These are phyloP conservation scores for Himalopsyche kuldschensis DNA, from an alignment of 2,888 invertebrate genomes.

Conservation along the genomic window DNA sequence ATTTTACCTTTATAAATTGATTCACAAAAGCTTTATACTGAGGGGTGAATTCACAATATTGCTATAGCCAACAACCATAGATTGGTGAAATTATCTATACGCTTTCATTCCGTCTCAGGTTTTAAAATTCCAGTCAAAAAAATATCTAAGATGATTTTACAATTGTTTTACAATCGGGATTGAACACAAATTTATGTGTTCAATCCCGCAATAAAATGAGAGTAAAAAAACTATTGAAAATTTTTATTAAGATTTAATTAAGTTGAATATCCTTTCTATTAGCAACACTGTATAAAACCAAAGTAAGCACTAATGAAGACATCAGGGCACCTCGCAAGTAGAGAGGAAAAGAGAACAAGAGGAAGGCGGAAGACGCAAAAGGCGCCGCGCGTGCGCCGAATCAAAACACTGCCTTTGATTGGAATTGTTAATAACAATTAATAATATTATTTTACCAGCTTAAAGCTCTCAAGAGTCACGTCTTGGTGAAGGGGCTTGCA, in stretches of 20 bases:
- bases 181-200: too few relatives aligned
- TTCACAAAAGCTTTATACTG: neutral
- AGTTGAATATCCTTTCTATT: neutral
- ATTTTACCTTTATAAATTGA: conserved; percentile 7
- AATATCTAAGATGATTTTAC: too few relatives aligned
- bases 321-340: neutral
- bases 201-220: too few relatives aligned
- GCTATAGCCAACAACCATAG: too few relatives aligned
- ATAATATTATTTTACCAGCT: neutral
- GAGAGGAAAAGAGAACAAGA: neutral
- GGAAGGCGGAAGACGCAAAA: neutral
- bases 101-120: too few relatives aligned
- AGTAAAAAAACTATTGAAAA: too few relatives aligned
- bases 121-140: too few relatives aligned
- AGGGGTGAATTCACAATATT: neutral
- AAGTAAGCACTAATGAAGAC: conserved; percentile 15
- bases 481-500: neutral
- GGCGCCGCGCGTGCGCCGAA: conserved; percentile 1
- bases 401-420: neutral
- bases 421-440: conserved; percentile 1
- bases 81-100: too few relatives aligned
- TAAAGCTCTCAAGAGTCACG: neutral
- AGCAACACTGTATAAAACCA: neutral
- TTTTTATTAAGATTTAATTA: too few relatives aligned
- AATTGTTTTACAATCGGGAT: too few relatives aligned